Conservation (phyloP, 2,888 invertebrate genomes). For the Hyposoter dolosus region DNA sequence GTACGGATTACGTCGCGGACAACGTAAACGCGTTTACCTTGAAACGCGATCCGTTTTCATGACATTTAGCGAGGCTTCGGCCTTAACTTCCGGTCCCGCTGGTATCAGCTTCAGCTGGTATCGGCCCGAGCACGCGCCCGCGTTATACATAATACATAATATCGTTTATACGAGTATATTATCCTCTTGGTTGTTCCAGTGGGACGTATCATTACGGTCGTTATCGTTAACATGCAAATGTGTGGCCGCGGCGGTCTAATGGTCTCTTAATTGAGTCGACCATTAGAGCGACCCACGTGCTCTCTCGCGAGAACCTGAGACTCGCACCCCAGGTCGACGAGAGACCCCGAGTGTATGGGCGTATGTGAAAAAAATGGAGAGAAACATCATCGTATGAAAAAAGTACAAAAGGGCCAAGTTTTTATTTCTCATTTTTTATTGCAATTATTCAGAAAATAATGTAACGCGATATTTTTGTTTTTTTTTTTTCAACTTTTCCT, state of each 20-base stretch:
- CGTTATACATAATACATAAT: slow-evolving; percentile 40
- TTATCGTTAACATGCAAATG: slow-evolving; percentile 82
- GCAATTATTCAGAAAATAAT: slow-evolving; percentile 23
- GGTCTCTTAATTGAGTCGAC: slow-evolving; percentile 81
- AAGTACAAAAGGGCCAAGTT: slow-evolving; percentile 23
- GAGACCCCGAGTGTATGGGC: slow-evolving; percentile 6
- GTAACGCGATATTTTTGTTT: too few relatives aligned
- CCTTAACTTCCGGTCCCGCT: slow-evolving; percentile 1
- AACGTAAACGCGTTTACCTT: background rate
- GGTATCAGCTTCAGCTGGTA: slow-evolving; percentile 29
- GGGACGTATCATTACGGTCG: slow-evolving; percentile 80
- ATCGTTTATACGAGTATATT: slow-evolving; percentile 53
- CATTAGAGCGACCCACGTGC: slow-evolving; percentile 79
- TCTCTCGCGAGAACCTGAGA: slow-evolving; percentile 55
- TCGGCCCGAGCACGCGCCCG: slow-evolving; percentile 36
- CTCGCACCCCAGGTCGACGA: slow-evolving; percentile 16
- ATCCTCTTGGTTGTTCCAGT: slow-evolving; percentile 71
- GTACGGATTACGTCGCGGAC: background rate
- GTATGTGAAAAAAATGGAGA: slow-evolving; percentile 17
- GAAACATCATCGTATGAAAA: slow-evolving; percentile 18
- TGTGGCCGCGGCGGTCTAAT: slow-evolving; percentile 76
- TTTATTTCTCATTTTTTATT: slow-evolving; percentile 18
- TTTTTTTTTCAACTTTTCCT: too few relatives aligned
- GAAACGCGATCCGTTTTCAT: background rate
- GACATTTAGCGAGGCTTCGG: background rate